These are phyloP conservation scores for Sesia bembeciformis DNA, from an alignment of 2,888 invertebrate species.

Conservation along the genomic window DNA sequence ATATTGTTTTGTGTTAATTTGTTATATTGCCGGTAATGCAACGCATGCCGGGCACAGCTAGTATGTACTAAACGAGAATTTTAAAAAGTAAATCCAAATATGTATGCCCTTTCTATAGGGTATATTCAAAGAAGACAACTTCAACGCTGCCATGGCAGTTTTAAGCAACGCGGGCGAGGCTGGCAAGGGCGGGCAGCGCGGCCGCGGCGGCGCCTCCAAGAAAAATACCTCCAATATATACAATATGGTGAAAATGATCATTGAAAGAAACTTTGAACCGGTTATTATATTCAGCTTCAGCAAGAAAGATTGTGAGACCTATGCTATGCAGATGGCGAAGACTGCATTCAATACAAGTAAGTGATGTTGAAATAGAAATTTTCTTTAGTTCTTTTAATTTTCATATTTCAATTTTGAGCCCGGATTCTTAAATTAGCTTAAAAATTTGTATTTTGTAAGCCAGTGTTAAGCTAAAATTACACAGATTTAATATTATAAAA, in stretches of 20 bases:
- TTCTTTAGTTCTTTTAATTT: no score
- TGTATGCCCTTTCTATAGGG: slow-evolving; percentile 68
- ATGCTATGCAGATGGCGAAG: slow-evolving; percentile 97
- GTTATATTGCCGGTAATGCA: no score
- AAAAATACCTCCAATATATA: slow-evolving; percentile 88
- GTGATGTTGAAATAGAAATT: slow-evolving; percentile 9
- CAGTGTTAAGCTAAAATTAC: no score
- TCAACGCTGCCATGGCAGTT: slow-evolving; percentile 96
- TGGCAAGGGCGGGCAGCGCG: slow-evolving; percentile 85
- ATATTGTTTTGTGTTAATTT: no score
- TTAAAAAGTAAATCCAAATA: no score
- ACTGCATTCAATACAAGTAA: slow-evolving; percentile 94
- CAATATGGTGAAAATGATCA: slow-evolving; percentile 98
- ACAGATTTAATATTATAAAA: no score
- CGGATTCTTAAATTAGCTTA: not conserved
- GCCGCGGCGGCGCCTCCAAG: slow-evolving; percentile 80
- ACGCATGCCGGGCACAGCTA: no score
- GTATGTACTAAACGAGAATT: not conserved
- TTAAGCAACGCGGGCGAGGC: slow-evolving; percentile 88
- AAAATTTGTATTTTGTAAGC: not conserved
- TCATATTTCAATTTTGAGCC: not conserved
- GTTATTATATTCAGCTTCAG: slow-evolving; percentile 99
- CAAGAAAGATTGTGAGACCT: slow-evolving; percentile 97
- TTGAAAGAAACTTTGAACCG: slow-evolving; percentile 97
- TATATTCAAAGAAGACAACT: slow-evolving; percentile 97